Conservation (phyloP, 2,797 vertebrate species). For the Eospalax fontanierii region DNA sequence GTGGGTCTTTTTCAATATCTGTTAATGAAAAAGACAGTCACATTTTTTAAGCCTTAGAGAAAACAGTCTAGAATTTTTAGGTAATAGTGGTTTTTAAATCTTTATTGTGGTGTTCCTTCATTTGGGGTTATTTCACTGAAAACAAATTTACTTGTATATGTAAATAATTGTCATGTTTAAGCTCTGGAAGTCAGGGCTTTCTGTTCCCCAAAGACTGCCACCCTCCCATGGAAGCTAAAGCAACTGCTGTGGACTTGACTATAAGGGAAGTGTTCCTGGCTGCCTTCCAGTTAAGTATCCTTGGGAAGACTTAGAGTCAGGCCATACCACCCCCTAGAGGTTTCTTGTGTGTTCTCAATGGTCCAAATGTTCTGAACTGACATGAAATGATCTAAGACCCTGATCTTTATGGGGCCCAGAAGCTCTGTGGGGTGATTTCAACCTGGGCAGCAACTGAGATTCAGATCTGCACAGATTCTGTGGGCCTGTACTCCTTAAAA, state of each 20-base stretch:
- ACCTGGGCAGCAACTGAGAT: background rate
- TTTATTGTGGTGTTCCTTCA: slow-evolving; percentile 5
- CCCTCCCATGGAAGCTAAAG: background rate
- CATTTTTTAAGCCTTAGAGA: background rate
- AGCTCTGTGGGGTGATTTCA: background rate
- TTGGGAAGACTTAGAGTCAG: background rate
- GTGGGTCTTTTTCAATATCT: background rate
- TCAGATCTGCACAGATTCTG: background rate
- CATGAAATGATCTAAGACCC: background rate
- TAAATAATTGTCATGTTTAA: slow-evolving; percentile 13
- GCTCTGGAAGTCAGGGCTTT: background rate
- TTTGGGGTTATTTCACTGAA: slow-evolving; percentile 38
- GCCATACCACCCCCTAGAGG: background rate
- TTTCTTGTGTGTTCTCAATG: background rate
- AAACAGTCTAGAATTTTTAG: background rate
- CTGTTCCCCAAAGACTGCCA: background rate
- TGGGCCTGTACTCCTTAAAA: background rate
- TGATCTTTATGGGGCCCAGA: background rate
- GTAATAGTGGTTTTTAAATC: background rate
- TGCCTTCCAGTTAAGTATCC: background rate
- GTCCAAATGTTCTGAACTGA: background rate
- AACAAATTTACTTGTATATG: slow-evolving; percentile 42
- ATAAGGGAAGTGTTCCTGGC: background rate
- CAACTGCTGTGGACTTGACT: background rate
- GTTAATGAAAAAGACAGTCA: background rate